phyloP scores from a whole-genome alignment of 2,797 vertebrate genomes.

The Eurystomus glaucurus region DNA sequence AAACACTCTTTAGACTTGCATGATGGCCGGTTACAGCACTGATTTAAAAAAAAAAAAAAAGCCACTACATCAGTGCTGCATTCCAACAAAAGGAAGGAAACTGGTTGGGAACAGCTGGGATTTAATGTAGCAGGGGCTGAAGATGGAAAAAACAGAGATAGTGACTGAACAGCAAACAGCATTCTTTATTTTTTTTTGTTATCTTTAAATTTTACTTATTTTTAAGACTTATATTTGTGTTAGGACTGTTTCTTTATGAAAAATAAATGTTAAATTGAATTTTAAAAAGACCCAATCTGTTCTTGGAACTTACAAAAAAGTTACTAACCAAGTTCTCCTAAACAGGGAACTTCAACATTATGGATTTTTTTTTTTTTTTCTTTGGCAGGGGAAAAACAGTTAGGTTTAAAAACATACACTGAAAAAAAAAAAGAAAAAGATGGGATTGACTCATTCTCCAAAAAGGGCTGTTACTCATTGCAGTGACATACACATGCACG shows the following conservation, averaged over 20 bases:
- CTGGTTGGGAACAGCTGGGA: conserved; percentile 4
- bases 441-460: neutral
- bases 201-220: neutral
- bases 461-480: neutral
- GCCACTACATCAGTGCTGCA: neutral
- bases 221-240: neutral
- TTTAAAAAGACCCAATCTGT: neutral
- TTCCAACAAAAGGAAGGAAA: conserved; percentile 30
- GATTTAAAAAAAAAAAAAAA: neutral
- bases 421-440: neutral
- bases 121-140: neutral
- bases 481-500: neutral
- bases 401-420: neutral
- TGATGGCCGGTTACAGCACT: neutral
- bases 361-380: neutral
- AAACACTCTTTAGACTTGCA: neutral
- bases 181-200: neutral
- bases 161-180: neutral
- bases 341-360: neutral
- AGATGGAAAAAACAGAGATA: neutral
- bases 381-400: neutral
- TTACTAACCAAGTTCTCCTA: neutral
- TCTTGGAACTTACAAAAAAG: neutral
- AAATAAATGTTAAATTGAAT: neutral
- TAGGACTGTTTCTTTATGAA: neutral